These are phyloP conservation scores for Microplitis manilae DNA, from an alignment of 2,888 invertebrate genomes.

Conservation along the genomic window DNA sequence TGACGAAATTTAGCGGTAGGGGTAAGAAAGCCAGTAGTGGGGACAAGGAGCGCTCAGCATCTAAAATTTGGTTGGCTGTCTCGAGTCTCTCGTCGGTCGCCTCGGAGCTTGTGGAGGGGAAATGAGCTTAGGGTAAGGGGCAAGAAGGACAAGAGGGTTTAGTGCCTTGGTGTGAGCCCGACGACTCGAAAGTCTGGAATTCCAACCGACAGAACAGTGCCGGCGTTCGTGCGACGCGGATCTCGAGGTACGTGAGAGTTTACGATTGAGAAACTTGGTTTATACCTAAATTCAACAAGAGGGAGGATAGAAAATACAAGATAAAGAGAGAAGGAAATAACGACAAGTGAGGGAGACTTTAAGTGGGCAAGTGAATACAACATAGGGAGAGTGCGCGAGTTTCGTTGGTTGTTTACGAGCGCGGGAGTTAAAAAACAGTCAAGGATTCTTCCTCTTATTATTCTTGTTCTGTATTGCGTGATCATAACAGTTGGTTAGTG, in stretches of 20 bases:
- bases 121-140: conserved; percentile 34
- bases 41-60: conserved; percentile 58
- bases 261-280: background rate
- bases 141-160: conserved; percentile 50
- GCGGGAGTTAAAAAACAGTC: conserved; percentile 15
- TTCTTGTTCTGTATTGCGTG: background rate
- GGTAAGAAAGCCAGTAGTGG: conserved; percentile 48
- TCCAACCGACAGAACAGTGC: conserved; percentile 66
- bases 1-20: conserved; percentile 49
- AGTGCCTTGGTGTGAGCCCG: conserved; percentile 65
- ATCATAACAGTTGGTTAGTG: background rate
- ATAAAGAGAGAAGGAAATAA: conserved; percentile 16
- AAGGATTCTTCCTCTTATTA: background rate
- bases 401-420: conserved; percentile 21
- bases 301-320: conserved; percentile 12
- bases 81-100: conserved; percentile 54
- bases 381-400: conserved; percentile 35
- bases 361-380: conserved; percentile 7
- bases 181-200: conserved; percentile 66
- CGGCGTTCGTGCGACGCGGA: conserved; percentile 63
- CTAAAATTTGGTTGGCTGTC: conserved; percentile 71
- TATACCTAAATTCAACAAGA: conserved; percentile 17
- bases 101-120: conserved; percentile 37
- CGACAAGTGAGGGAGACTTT: conserved; percentile 15
- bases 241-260: conserved; percentile 48